Percentiles rank a stretch among this genome's conserved stretches.
phyloP scores from a whole-genome alignment of 2,113 vertebrate species.

The Capricornis sumatraensis region DNA sequence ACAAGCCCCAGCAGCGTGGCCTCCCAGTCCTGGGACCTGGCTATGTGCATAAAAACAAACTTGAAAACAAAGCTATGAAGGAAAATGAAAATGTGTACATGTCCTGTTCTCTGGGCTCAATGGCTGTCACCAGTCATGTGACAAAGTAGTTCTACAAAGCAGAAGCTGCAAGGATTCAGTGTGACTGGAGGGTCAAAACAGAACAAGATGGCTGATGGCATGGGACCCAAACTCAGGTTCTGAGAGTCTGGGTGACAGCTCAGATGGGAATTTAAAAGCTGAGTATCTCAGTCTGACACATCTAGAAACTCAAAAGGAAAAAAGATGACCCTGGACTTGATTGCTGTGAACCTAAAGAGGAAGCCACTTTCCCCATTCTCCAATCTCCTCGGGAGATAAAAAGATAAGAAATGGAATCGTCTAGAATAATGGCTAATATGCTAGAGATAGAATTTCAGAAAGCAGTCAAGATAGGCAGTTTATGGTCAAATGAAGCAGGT shows the following conservation, averaged over 20 bases:
- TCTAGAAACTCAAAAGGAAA: neutral
- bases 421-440: neutral
- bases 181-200: accelerated
- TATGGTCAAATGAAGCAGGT: neutral
- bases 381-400: neutral
- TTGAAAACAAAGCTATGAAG: neutral
- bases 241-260: neutral
- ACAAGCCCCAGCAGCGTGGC: neutral
- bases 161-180: neutral
- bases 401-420: neutral
- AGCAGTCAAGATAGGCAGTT: neutral
- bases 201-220: neutral
- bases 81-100: neutral
- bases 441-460: neutral
- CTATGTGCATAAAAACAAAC: neutral
- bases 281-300: neutral
- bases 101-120: accelerated
- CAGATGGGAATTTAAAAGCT: neutral
- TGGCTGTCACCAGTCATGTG: accelerated
- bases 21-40: neutral
- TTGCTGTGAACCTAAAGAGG: neutral
- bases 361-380: neutral
- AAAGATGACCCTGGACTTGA: neutral
- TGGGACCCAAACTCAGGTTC: neutral
- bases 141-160: neutral